Evolutionary conservation across 2,113 vertebrate species (phyloP).

Genomic region (Oreochromis niloticus): DNA sequence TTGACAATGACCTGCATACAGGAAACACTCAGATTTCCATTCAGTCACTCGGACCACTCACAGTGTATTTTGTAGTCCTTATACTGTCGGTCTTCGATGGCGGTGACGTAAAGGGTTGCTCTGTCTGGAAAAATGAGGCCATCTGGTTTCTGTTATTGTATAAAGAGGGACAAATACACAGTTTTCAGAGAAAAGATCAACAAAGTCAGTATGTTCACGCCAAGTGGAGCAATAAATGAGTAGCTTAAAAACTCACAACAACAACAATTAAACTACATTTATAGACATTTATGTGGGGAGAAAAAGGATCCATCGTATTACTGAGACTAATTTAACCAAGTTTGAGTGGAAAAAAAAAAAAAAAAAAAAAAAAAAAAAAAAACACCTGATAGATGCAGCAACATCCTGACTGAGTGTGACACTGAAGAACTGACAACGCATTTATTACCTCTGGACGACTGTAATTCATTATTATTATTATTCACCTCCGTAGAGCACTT

Average conservation of each 20-base stretch:
- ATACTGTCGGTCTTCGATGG: slow-evolving; percentile 90
- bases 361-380: too few species aligned
- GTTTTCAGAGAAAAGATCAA: not conserved
- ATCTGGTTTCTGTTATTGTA: slow-evolving; percentile 76
- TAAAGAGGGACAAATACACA: not conserved
- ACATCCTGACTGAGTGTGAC: too few species aligned
- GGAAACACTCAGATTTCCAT: not conserved
- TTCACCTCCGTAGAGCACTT: too few species aligned
- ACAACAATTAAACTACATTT: too few species aligned
- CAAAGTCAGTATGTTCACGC: not conserved
- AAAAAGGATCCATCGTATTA: too few species aligned
- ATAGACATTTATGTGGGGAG: too few species aligned
- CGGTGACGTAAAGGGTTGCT: slow-evolving; percentile 86
- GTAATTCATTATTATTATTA: too few species aligned
- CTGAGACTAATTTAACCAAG: too few species aligned
- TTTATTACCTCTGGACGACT: too few species aligned
- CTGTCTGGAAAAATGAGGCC: slow-evolving; percentile 91
- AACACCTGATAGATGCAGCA: too few species aligned
- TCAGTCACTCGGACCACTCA: slow-evolving; percentile 53
- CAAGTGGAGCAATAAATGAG: not conserved
- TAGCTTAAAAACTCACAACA: not conserved
- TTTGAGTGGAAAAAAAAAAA: too few species aligned
- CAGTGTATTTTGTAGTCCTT: slow-evolving; percentile 97
- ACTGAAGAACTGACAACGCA: too few species aligned
- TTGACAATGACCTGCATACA: not conserved